Conservation (phyloP, 2,888 invertebrate genomes). For the Trimorus sp. region DNA sequence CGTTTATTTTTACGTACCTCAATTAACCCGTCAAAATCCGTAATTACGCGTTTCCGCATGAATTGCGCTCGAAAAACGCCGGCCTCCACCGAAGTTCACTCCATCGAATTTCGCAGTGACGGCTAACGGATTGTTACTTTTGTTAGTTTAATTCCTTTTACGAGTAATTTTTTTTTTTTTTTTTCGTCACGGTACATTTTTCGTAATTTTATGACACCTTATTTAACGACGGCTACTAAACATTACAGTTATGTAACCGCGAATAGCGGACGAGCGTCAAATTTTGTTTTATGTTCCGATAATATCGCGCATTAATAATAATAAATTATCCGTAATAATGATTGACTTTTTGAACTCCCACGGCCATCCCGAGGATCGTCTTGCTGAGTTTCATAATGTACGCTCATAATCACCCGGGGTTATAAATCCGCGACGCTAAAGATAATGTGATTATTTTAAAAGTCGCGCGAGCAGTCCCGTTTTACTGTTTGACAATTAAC, state of each 20-base stretch:
- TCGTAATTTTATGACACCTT: constrained; percentile 54
- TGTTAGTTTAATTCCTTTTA: too few relatives aligned
- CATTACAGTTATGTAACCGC: constrained; percentile 51
- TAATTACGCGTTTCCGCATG: too few relatives aligned
- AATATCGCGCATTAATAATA: constrained; percentile 41
- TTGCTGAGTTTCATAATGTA: constrained; percentile 9
- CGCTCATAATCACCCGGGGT: constrained; percentile 1
- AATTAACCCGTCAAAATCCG: too few relatives aligned
- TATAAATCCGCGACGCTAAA: constrained; percentile 18
- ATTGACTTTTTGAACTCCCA: constrained; percentile 44
- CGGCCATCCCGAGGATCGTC: neutral
- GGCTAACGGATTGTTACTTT: constrained; percentile 58
- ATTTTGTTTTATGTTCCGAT: constrained; percentile 35
- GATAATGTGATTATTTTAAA: constrained; percentile 25
- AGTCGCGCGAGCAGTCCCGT: neutral
- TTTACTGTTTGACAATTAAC: constrained; percentile 15
- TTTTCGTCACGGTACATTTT: constrained; percentile 32
- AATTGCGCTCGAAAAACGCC: neutral
- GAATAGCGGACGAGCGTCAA: constrained; percentile 34
- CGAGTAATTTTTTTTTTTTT: too few relatives aligned
- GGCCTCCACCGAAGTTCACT: too few relatives aligned
- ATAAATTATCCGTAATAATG: constrained; percentile 43
- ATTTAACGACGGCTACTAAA: constrained; percentile 33
- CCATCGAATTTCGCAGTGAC: constrained; percentile 25
- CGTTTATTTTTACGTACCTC: too few relatives aligned